phyloP scores from a whole-genome alignment of 2,797 vertebrate species.

The Echeneis naucrates region DNA sequence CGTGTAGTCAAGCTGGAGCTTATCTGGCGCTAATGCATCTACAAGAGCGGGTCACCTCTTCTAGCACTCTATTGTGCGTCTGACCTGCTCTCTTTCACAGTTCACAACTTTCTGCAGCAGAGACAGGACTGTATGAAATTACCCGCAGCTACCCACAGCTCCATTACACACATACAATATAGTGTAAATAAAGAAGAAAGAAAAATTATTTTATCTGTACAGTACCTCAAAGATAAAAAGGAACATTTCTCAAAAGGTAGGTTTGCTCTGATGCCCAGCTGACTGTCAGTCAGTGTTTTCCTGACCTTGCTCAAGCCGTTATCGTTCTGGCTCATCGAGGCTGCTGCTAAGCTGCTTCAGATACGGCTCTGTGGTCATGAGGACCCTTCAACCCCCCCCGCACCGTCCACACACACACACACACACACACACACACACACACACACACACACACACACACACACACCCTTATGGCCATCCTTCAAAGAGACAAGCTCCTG shows the following conservation, averaged over 20 bases:
- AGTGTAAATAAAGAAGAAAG: neutral
- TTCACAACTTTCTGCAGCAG: slow-evolving; percentile 16
- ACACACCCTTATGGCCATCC: slow-evolving; percentile 18
- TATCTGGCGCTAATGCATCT: slow-evolving; percentile 34
- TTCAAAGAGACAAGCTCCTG: slow-evolving; percentile 2
- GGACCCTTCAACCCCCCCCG: slow-evolving; percentile 29
- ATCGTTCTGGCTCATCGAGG: slow-evolving; percentile 43
- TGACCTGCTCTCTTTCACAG: slow-evolving; percentile 39
- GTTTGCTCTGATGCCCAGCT: slow-evolving; percentile 27
- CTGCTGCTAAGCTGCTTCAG: slow-evolving; percentile 47
- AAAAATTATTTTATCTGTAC: neutral
- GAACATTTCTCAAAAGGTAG: neutral
- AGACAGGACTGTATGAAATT: slow-evolving; percentile 3
- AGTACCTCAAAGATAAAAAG: neutral
- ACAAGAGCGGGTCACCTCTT: slow-evolving; percentile 26
- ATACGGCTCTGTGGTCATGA: slow-evolving; percentile 58
- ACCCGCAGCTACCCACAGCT: neutral
- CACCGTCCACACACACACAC: too few relatives aligned
- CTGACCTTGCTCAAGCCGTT: slow-evolving; percentile 50
- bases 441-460: too few relatives aligned
- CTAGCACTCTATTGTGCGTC: neutral
- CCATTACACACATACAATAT: too few relatives aligned
- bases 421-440: too few relatives aligned
- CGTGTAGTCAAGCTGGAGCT: slow-evolving; percentile 11
- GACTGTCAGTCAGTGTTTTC: slow-evolving; percentile 26